These are phyloP conservation scores for Hippocampus mohnikei DNA, from an alignment of 2,113 vertebrate species.

Conservation along the genomic window DNA sequence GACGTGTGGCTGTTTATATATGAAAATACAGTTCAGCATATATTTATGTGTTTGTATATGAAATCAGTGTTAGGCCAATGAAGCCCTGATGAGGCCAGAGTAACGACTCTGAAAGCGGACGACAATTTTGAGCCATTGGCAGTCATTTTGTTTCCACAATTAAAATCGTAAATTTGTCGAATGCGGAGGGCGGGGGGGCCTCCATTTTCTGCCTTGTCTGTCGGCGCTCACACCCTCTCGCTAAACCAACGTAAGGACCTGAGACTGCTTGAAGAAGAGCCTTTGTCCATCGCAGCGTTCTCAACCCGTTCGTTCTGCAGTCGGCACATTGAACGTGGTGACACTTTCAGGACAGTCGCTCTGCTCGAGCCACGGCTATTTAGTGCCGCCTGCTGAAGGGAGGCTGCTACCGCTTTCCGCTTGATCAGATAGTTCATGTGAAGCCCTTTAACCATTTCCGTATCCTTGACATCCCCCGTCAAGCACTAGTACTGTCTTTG, in stretches of 20 bases:
- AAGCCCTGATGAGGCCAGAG: constrained; percentile 56
- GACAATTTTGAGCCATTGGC: not conserved
- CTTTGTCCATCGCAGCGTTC: constrained; percentile 35
- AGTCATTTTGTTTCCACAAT: not conserved
- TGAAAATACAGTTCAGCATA: constrained; percentile 67
- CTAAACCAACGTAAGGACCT: constrained; percentile 40
- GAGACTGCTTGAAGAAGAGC: constrained; percentile 45
- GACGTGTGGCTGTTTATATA: constrained; percentile 57
- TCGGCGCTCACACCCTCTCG: constrained; percentile 19
- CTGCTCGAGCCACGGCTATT: constrained; percentile 4
- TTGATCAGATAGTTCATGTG: constrained; percentile 15
- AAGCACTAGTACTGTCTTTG: not conserved
- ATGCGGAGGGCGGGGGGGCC: constrained; percentile 19
- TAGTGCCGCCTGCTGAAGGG: constrained; percentile 7
- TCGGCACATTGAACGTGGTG: not conserved
- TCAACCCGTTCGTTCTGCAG: constrained; percentile 10
- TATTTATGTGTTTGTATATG: constrained; percentile 77
- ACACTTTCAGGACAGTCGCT: not conserved
- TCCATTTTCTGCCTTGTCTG: constrained; percentile 49
- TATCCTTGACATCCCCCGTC: not conserved
- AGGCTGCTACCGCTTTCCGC: constrained; percentile 44
- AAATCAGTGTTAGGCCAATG: constrained; percentile 78
- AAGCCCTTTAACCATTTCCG: not conserved
- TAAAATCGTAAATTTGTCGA: constrained; percentile 37
- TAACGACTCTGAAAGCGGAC: not conserved